Evolutionary conservation across 2,888 invertebrate species (phyloP).

Genomic region (Parnassius mnemosyne): DNA sequence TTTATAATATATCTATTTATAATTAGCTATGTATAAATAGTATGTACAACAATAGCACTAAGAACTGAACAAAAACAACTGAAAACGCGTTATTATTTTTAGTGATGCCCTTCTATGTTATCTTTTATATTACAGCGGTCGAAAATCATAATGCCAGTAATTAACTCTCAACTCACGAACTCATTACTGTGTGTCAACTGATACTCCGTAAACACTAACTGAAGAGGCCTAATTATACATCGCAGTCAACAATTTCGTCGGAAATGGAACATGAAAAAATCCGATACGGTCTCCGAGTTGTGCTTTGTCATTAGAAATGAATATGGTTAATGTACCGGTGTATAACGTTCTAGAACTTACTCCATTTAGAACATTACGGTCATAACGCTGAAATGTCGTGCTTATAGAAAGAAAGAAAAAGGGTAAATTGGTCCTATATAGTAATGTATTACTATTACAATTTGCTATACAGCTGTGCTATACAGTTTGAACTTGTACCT

Average conservation of each 20-base stretch:
- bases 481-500: no score
- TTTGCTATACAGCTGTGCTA: no score
- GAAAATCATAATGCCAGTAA: slow-evolving; percentile 1
- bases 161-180: slow-evolving; percentile 31
- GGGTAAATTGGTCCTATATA: no score
- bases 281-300: slow-evolving; percentile 25
- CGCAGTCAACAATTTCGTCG: slow-evolving; percentile 46
- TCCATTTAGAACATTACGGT: not conserved
- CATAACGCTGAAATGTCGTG: not conserved
- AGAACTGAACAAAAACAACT: no score
- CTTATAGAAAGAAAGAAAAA: no score
- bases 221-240: slow-evolving; percentile 46
- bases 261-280: slow-evolving; percentile 51
- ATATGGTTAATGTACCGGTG: slow-evolving; percentile 26
- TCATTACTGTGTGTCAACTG: slow-evolving; percentile 40
- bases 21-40: no score
- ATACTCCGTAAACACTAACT: slow-evolving; percentile 38
- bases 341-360: slow-evolving; percentile 3
- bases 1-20: no score
- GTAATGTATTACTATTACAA: no score
- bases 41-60: no score
- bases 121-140: not conserved
- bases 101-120: no score
- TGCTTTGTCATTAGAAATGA: slow-evolving; percentile 33
- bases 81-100: no score